Percentiles rank a stretch among this genome's conserved stretches.
phyloP scores from a whole-genome alignment of 2,113 vertebrate genomes.

The Larimichthys polyactis region DNA sequence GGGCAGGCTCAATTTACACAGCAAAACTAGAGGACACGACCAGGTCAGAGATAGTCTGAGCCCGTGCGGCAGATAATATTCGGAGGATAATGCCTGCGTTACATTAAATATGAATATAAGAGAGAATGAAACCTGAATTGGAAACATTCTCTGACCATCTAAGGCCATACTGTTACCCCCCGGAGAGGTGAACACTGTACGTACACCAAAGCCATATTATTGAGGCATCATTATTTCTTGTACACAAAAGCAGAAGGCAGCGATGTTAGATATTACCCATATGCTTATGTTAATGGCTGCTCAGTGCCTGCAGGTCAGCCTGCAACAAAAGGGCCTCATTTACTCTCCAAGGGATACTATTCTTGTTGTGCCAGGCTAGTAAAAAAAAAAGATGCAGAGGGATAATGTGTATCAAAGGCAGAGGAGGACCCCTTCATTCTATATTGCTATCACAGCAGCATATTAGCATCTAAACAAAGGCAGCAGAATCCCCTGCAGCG shows the following conservation, averaged over 20 bases:
- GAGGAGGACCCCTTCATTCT: constrained; percentile 76
- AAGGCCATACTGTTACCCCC: neutral
- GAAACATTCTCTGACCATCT: constrained; percentile 43
- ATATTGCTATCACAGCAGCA: constrained; percentile 83
- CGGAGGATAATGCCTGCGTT: constrained; percentile 21
- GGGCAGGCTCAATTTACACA: constrained; percentile 61
- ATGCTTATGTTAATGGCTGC: constrained; percentile 79
- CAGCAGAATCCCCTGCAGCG: constrained; percentile 80
- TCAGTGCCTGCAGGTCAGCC: constrained; percentile 80
- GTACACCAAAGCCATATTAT: constrained; percentile 52
- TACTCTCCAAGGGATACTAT: constrained; percentile 80
- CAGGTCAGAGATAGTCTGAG: constrained; percentile 46
- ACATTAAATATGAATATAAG: constrained; percentile 65
- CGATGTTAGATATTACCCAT: constrained; percentile 75
- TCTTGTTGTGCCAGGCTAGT: constrained; percentile 76
- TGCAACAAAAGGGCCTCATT: constrained; percentile 78
- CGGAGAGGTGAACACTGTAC: constrained; percentile 32
- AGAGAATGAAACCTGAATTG: constrained; percentile 18
- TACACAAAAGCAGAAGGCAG: constrained; percentile 67
- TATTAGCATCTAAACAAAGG: constrained; percentile 87
- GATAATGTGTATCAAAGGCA: constrained; percentile 81
- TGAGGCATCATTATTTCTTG: constrained; percentile 69
- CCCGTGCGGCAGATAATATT: constrained; percentile 20
- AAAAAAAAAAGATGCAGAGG: constrained; percentile 72
- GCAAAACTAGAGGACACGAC: constrained; percentile 46